Base-by-base conservation (phyloP, 2,113 vertebrate genomes). In the Cololabis saira region DNA sequence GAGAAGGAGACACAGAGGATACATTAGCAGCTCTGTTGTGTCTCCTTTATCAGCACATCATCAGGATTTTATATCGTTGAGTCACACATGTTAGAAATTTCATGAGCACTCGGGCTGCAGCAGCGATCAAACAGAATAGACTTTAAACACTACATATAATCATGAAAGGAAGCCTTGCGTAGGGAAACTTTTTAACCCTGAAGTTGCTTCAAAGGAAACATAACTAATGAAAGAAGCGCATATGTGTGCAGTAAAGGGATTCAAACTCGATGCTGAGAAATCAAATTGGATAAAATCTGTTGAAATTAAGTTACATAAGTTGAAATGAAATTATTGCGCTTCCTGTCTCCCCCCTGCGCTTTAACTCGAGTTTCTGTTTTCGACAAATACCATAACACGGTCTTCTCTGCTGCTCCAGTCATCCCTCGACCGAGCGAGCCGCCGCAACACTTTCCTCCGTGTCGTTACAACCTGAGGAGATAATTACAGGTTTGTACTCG, bases 401-500 rank as follows among this genome's bases (percentile, higher is more conserved):
- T 49, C 16, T 45, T 58, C 44, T 62, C 27, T 27, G 42, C n/a
- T 12, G 11, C 51, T 66, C n/a, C 52, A 68, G 53, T 77, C 61
- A 78, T 54, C 75, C 30, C 64, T 62, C 33, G 48, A 72, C 62
- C 55, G 41, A 50, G 50, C 30, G 59, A 59, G 55, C 18, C 60
- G 58, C 22, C 42, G 17, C 22, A 71, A 76, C 52, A 74, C 7
- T 17, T 33, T 44, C 51, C 41, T 63, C 45, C 49, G 63, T 64
- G 53, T 62, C 44, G 43, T 61, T 52, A 48, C 65, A 71, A 50
- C 64, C 40, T 2, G 12, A 53, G 59, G 1, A 76, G 59, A 80
- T 80, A 85, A 82, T 87, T 84, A 70, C 71, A 71, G 67, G 59
- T 85, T 76, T 80, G 76, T 82, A 82, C 67, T 80, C 27, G 17